A percentile compares a stretch with the other conserved stretches of the same genome.
These are phyloP conservation scores for Nyctalus aviator DNA, from an alignment of 2,797 vertebrate species.

Conservation along the genomic window DNA sequence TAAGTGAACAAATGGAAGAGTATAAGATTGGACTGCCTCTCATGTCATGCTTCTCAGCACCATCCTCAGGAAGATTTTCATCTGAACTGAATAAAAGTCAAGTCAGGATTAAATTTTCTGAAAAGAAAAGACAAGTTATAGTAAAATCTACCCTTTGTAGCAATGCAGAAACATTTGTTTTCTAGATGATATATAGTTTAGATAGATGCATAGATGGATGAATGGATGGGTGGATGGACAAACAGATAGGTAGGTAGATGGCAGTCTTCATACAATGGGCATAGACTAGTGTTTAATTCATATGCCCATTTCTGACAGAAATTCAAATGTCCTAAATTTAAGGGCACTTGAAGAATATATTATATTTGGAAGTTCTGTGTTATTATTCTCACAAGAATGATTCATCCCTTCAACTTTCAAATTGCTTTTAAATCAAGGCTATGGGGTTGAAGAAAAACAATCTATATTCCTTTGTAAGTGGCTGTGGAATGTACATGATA, in stretches of 20 bases:
- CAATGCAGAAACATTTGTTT: slow-evolving; percentile 22
- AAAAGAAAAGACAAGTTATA: background rate
- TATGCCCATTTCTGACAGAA: background rate
- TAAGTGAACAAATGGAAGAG: background rate
- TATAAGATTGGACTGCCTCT: background rate
- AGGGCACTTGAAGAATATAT: slow-evolving; percentile 12
- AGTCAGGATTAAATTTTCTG: background rate
- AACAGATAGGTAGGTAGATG: background rate
- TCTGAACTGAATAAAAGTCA: background rate
- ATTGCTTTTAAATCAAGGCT: slow-evolving; percentile 14
- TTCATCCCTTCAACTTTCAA: slow-evolving; percentile 10
- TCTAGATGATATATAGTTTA: background rate
- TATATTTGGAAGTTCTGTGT: background rate
- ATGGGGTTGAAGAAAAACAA: background rate
- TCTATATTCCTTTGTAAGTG: background rate
- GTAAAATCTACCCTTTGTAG: background rate
- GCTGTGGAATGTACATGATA: background rate
- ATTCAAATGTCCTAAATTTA: slow-evolving; percentile 37
- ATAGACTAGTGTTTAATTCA: background rate
- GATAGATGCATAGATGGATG: background rate
- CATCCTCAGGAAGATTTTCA: background rate
- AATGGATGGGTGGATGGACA: background rate
- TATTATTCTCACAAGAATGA: slow-evolving; percentile 27
- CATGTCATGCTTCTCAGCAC: background rate
- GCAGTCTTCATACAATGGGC: background rate